Conservation (phyloP, 2,888 invertebrate species). For the Rhodophaea formosa region DNA sequence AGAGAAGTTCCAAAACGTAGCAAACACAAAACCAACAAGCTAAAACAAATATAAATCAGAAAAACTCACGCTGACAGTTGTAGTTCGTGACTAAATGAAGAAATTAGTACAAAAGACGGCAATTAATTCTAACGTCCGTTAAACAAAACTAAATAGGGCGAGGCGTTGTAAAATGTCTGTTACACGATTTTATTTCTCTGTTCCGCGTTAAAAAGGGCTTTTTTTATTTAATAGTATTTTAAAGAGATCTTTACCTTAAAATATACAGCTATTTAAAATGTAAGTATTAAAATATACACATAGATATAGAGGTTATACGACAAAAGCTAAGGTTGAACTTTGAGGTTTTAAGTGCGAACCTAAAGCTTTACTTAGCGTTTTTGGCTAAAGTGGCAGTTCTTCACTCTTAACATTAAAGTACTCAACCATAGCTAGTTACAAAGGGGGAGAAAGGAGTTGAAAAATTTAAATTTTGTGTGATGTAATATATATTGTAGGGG, state of each 20-base stretch:
- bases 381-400: too few relatives aligned
- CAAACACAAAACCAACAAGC: not conserved
- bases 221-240: not conserved
- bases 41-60: not conserved
- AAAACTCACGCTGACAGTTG: not conserved
- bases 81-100: conserved; percentile 14
- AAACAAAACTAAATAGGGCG: conserved; percentile 2
- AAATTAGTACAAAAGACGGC: conserved; percentile 1
- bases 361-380: too few relatives aligned
- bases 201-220: not conserved
- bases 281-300: too few relatives aligned
- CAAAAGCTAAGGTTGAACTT: too few relatives aligned
- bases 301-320: too few relatives aligned
- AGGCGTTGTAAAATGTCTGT: not conserved
- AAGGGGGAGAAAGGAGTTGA: too few relatives aligned
- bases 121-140: conserved; percentile 9
- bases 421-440: too few relatives aligned
- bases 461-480: too few relatives aligned
- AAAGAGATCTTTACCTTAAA: not conserved
- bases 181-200: not conserved
- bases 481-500: too few relatives aligned
- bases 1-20: not conserved
- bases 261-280: too few relatives aligned
- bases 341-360: too few relatives aligned
- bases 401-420: too few relatives aligned